A percentile compares a stretch with the other conserved stretches of the same genome.
Conservation (phyloP, 2,888 invertebrate species). For the Macrophya alboannulata region DNA sequence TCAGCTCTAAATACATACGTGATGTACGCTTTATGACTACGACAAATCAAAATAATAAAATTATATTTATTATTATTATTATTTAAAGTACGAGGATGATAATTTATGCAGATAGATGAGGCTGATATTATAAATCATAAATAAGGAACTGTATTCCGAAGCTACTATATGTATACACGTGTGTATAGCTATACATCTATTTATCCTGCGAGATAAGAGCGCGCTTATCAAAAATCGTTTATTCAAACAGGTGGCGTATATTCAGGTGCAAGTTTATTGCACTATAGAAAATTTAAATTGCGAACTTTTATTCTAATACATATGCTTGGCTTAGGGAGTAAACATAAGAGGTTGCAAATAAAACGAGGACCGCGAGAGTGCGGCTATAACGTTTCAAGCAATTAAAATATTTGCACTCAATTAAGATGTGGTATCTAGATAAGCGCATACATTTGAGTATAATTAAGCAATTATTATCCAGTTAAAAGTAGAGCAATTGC, state of each 20-base stretch:
- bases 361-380: neutral
- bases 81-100: neutral
- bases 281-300: neutral
- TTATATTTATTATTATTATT: neutral
- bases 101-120: neutral
- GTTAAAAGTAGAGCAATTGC: conserved; percentile 11
- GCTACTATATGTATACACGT: neutral
- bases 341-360: neutral
- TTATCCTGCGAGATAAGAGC: neutral
- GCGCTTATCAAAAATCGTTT: neutral
- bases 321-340: neutral
- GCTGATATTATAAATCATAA: neutral
- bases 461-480: conserved; percentile 40
- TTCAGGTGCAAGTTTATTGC: neutral
- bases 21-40: neutral
- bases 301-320: neutral
- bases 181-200: neutral
- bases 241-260: conserved; percentile 37
- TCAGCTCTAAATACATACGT: neutral
- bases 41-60: neutral
- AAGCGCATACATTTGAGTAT: conserved; percentile 14
- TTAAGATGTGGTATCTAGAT: conserved; percentile 9
- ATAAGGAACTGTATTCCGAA: neutral
- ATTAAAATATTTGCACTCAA: conserved; percentile 23
- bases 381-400: neutral